Base-by-base conservation (phyloP, 2,888 invertebrate genomes). In the Heliconius erato region DNA sequence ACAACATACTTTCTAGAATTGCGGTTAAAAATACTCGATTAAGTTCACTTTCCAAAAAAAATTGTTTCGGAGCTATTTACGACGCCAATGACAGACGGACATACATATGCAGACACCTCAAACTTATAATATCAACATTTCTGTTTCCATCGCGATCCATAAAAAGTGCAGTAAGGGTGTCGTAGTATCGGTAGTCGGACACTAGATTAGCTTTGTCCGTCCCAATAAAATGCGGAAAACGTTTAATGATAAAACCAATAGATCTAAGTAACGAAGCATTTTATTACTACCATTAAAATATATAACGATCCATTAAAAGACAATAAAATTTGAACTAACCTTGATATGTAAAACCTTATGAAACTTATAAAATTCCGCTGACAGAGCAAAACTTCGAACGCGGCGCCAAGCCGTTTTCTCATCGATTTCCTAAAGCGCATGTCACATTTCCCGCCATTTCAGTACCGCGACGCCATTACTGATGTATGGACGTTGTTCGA, bases 381-480 rank as follows among this genome's bases (percentile, higher is more conserved):
- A 81, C 83, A 26, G 74, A 65, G 82, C 74, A 84, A 71, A 85
- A 86, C 84, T 90, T 90, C 86, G 87, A 88, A 89, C 79, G 85
- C 49, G 83, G 85, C 89, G 88, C 89, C 85, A 85, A 84, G 85
- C 86, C 85, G 90, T 90, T 91, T 89, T 87, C 85, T 87, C 94
- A 95, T 95, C 93, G 95, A 95, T 95, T 95, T 95, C 93, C 89
- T 90, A 92, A 89, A 90, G 95, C 95, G 95, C 95, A 95, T 95
- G 95, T 91, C 94, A 88, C 87, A 84, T 88, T 93, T 92, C 92
- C 91, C 92, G 89, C 91, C 90, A 89, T 90, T 89, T 88, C 88
- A 90, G 93, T 92, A 83, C 87, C 90, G 89, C 89, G 90, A 88
- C 87, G 88, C 86, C 88, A 84, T 86, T 86, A 85, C 84, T 79